A percentile compares a stretch with the other conserved stretches of the same genome.
Evolutionary conservation across 2,888 invertebrate genomes (phyloP).

Genomic region (Lycaena phlaeas): DNA sequence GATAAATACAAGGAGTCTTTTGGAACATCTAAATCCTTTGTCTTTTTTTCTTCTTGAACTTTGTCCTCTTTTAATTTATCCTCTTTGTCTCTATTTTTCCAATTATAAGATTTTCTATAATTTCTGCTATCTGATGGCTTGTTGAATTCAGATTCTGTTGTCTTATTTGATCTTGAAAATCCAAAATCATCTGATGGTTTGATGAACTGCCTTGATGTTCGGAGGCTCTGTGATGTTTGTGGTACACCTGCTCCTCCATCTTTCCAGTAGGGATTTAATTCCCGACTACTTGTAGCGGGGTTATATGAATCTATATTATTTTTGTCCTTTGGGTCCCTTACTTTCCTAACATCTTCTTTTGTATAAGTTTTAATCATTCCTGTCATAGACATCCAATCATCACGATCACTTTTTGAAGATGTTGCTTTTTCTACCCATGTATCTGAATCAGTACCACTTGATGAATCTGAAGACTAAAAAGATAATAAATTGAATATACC

Average conservation of each 20-base stretch:
- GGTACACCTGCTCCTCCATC: constrained; percentile 91
- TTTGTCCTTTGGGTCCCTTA: constrained; percentile 64
- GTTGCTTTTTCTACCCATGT: constrained; percentile 76
- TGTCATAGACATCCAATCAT: constrained; percentile 87
- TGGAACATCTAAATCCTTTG: constrained; percentile 8
- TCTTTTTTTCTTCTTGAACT: background rate
- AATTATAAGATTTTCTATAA: constrained; percentile 18
- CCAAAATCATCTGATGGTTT: constrained; percentile 50
- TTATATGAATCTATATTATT: constrained; percentile 74
- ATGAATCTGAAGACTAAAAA: constrained; percentile 38
- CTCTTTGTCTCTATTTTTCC: constrained; percentile 15
- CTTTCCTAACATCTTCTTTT: constrained; percentile 57
- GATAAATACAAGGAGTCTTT: constrained; percentile 61
- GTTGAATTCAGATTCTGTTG: constrained; percentile 15
- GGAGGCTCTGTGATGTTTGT: constrained; percentile 41
- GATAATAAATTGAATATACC: constrained; percentile 3
- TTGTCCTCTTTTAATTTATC: constrained; percentile 15
- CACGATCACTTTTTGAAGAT: constrained; percentile 53
- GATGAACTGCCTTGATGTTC: constrained; percentile 44
- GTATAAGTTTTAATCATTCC: constrained; percentile 60
- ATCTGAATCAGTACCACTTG: constrained; percentile 47
- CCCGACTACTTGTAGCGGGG: constrained; percentile 80
- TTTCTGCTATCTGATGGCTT: constrained; percentile 8
- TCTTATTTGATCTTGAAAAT: constrained; percentile 27
- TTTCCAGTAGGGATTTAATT: constrained; percentile 95